Evolutionary conservation across 53 echinoderm and acorn worm species (phyloP), one percentile per base, ranked within the genome.

Genomic region (Arbacia lixula): DNA sequence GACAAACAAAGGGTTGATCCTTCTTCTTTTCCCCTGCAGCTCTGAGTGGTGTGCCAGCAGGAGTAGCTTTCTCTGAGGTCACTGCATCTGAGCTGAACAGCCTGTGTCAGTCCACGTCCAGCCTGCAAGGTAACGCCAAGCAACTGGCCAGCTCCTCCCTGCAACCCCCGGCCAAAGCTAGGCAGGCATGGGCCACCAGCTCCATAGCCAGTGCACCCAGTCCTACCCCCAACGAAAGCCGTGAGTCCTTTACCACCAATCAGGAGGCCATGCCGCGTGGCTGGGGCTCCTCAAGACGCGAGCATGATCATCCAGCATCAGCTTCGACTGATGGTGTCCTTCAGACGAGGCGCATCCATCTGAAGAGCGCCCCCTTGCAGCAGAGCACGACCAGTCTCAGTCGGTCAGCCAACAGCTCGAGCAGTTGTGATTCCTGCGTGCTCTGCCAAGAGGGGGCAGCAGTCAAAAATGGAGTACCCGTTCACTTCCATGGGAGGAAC

Each of bases 171-270:
- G 34, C 49, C 34, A 63, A 72, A 26, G 68, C 83, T 42, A 71
- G 55, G 22, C 83, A 83, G 41, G 83, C 88, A 4, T 88, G 88
- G 88, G 65, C 50, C 40, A 61, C 86, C 6, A 40, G 65, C 39
- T 58, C 55, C 60, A 68, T 84, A 6, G 77, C 62, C 5, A 83
- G 83, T 27, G 83, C 83, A 3, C 88, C 83, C 6, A 60, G 35
- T 39, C 68, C 74, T 14, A 65, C 81, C n/a, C 91, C 85, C 14
- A 90, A 86, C 20, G 87, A 86, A 30, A 94, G 94, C 89, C 77
- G 91, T 24, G 87, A 94, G 62, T 86, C 88, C 0, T 89, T 91
- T 52, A 71, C 83, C 51, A 8, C 5, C 21, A 29, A 69, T 3
- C 38, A 27, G 14, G 66, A 66, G 36, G 19, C 9, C 6, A 20